Base-by-base conservation (phyloP, 2,797 vertebrate species). In the Mormyrops boulengeri region DNA sequence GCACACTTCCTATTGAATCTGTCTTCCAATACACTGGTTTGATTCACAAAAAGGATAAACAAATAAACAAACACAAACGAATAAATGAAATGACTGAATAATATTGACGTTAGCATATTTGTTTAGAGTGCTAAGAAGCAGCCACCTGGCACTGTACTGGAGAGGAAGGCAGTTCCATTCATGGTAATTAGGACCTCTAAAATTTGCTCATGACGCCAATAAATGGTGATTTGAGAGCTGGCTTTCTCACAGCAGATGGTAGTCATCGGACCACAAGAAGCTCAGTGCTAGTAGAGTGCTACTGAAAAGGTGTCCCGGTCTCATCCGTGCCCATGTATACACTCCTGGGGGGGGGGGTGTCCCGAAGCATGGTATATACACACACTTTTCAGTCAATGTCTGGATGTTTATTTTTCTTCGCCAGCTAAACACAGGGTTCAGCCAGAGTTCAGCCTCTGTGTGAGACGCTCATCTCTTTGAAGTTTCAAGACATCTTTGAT, bases 351-450 rank as follows among this genome's bases (percentile, higher is more conserved):
- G 49, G 41, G 4, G 8, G 11, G 38, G 85, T 38, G 89, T 87
- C 89, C 77, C 3, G 30, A 49, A 49, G 34, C 26, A 19, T 47
- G 22, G 22, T 2, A 11, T n/a, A 8, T 55, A 85, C 19, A 30
- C 34, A 17, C n/a, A 73, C 22, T 5, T 55, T 34, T 73, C 89
- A 88, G 11, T 69, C 89, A 38, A 12, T 1, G 14, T 52, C 22
- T n/a, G 73, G 69, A 84, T 91, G 50, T 57, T 73, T 38, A 14
- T 73, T 73, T 73, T 69, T 69, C 66, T 34, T 34, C 47, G 44
- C 41, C 62, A 88, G 50, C 50, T 11, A 77, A 82, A 66, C 52
- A 47, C 9, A 38, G 86, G 89, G 91, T 92, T 92, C 92, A 91
- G 44, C 66, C 88, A 26, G 80, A 90, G 89, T 91, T 92, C 91